These are phyloP conservation scores for Ditylenchus weischeri DNA, from an alignment of 2,888 invertebrate genomes.

Conservation along the genomic window DNA sequence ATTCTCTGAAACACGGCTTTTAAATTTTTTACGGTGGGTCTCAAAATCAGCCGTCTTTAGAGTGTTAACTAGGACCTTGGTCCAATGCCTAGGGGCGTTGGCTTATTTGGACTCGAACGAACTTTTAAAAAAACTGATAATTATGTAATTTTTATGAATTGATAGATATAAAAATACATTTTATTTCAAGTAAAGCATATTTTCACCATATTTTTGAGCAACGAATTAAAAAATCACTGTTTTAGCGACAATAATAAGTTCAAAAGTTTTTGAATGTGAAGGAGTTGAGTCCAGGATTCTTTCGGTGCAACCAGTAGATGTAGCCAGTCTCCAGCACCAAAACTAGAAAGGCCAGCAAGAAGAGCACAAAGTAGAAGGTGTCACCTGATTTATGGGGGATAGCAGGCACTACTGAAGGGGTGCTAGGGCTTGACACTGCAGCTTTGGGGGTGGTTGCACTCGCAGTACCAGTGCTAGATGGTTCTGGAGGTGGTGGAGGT, in stretches of 20 bases:
- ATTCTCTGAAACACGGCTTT: too few species aligned
- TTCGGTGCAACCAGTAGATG: conserved; percentile 5
- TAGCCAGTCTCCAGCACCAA: conserved; percentile 1
- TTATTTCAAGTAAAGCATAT: too few species aligned
- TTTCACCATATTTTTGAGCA: too few species aligned
- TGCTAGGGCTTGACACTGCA: not conserved
- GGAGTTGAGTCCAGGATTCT: conserved; percentile 4
- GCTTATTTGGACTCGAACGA: too few species aligned
- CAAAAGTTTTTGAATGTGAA: conserved; percentile 1
- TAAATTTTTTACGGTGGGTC: too few species aligned
- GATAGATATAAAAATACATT: too few species aligned
- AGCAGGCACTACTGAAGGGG: not conserved
- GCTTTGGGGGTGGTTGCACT: not conserved
- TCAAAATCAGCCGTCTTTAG: too few species aligned
- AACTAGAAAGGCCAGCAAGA: not conserved
- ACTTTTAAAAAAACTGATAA: too few species aligned
- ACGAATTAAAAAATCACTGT: too few species aligned
- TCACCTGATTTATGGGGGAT: not conserved
- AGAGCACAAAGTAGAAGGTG: conserved; percentile 6
- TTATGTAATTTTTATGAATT: too few species aligned
- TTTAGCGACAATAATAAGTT: not conserved
- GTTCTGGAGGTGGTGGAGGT: not conserved
- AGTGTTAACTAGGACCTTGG: too few species aligned
- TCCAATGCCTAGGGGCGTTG: too few species aligned
- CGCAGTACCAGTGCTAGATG: not conserved